A percentile compares a stretch with the other conserved stretches of the same genome.
Conservation (phyloP, 1,140 invertebrate species). For the Chionoecetes opilio region DNA sequence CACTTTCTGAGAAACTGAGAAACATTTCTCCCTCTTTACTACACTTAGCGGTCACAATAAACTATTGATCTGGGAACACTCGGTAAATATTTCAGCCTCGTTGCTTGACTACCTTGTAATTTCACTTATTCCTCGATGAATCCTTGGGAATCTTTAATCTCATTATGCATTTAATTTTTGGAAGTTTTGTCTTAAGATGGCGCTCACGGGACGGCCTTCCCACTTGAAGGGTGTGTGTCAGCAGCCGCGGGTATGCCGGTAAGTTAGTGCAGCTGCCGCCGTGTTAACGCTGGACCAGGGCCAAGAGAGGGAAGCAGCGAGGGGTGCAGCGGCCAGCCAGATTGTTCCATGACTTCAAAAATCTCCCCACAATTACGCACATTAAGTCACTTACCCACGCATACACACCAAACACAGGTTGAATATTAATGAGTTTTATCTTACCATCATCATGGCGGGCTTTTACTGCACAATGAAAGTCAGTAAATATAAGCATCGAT, state of each 20-base stretch:
- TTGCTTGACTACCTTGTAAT: not conserved
- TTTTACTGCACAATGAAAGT: conserved; percentile 10
- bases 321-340: not conserved
- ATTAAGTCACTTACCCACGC: conserved; percentile 19
- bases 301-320: not conserved
- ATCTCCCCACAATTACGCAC: conserved; percentile 27
- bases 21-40: too few relatives aligned
- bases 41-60: too few relatives aligned
- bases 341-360: not conserved
- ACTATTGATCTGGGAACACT: not conserved
- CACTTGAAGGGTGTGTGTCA: not conserved
- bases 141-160: not conserved
- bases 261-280: conserved; percentile 51
- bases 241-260: not conserved
- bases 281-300: conserved; percentile 48
- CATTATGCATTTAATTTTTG: not conserved
- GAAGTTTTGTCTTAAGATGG: not conserved
- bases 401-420: conserved; percentile 6
- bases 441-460: conserved; percentile 1
- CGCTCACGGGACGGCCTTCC: not conserved
- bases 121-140: not conserved
- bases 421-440: conserved; percentile 31
- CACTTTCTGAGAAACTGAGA: too few relatives aligned
- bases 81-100: not conserved
- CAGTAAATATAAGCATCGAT: not conserved